phyloP scores from a whole-genome alignment of 2,888 invertebrate genomes.

The Dynastes grantii region DNA sequence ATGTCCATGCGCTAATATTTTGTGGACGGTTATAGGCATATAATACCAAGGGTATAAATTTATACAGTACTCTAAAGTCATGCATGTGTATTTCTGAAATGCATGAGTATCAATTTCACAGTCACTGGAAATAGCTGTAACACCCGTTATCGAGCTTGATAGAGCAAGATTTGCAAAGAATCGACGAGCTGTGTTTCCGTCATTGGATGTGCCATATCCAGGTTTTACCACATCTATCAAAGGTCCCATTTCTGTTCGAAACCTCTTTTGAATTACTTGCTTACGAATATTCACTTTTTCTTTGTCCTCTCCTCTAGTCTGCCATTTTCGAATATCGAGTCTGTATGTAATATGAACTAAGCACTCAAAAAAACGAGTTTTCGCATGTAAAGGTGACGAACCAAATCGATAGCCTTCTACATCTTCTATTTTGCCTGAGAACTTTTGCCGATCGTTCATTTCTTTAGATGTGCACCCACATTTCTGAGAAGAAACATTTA shows the following conservation, averaged over 20 bases:
- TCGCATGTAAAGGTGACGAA: constrained; percentile 8
- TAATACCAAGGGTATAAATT: no score
- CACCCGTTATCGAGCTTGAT: not conserved
- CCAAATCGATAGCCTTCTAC: not conserved
- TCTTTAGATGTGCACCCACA: no score
- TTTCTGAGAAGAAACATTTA: no score
- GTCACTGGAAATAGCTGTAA: not conserved
- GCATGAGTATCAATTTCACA: not conserved
- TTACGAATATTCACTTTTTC: not conserved
- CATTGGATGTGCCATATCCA: constrained; percentile 7
- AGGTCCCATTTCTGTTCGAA: not conserved
- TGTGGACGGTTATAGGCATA: not conserved
- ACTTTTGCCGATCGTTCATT: no score
- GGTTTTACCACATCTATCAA: not conserved
- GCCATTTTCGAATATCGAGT: not conserved
- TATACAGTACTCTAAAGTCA: no score
- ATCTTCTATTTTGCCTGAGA: no score
- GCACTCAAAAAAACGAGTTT: constrained; percentile 18
- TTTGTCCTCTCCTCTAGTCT: not conserved
- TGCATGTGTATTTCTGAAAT: no score
- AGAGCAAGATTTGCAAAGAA: not conserved
- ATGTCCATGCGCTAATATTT: not conserved
- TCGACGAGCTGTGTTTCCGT: constrained; percentile 12
- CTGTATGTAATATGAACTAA: not conserved
- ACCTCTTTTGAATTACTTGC: not conserved